These are phyloP conservation scores for Noctilio leporinus DNA, from an alignment of 2,113 vertebrate species.

Conservation along the genomic window DNA sequence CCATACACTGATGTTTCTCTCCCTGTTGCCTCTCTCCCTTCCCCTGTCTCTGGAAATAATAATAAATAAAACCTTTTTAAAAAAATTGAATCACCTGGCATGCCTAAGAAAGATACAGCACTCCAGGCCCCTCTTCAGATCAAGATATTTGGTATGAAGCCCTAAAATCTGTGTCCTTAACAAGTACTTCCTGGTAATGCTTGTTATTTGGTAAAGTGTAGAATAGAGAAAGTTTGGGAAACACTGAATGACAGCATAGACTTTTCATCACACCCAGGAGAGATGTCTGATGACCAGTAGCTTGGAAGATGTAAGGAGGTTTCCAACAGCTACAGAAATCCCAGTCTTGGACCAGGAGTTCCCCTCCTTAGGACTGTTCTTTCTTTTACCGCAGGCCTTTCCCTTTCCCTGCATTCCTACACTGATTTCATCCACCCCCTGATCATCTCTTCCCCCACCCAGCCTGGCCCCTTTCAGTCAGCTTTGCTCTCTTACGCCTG, in stretches of 20 bases:
- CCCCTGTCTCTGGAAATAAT: no score
- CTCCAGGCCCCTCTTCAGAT: not conserved
- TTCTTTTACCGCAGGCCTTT: not conserved
- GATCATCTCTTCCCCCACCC: not conserved
- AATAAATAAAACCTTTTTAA: no score
- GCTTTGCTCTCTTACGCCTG: not conserved
- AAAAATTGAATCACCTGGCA: not conserved
- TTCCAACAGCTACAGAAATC: not conserved
- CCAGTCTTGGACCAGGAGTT: not conserved
- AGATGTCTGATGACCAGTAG: not conserved
- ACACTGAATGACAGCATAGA: not conserved
- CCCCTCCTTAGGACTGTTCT: not conserved
- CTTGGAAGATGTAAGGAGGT: not conserved
- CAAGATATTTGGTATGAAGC: not conserved
- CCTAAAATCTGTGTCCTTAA: not conserved
- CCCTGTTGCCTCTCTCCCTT: no score
- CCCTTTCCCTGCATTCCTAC: not conserved
- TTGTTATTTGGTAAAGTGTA: slow-evolving; percentile 32
- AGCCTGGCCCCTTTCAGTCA: not conserved
- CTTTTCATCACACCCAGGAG: slow-evolving; percentile 27
- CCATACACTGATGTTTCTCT: no score
- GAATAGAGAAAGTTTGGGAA: slow-evolving; percentile 43
- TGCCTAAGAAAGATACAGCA: not conserved
- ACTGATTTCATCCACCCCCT: not conserved
- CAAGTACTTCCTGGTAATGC: slow-evolving; percentile 9